A percentile compares a stretch with the other conserved stretches of the same genome.
These are phyloP conservation scores for Beroe forskalii DNA, from an alignment of 37 sponge, comb jelly and placozoan genomes.

Conservation along the genomic window DNA sequence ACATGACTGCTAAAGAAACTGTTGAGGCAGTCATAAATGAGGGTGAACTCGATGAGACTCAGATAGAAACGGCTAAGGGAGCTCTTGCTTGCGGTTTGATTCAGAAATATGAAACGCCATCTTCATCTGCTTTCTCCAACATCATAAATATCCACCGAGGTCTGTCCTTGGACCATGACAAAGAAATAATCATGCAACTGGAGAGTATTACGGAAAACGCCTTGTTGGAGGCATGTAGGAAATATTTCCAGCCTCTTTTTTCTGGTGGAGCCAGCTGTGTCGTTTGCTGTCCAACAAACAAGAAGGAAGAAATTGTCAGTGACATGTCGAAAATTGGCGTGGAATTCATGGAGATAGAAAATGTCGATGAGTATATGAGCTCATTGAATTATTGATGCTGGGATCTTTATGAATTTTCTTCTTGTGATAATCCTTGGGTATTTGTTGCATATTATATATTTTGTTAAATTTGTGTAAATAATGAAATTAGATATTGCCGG, in stretches of 20 bases:
- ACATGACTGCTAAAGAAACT: neutral
- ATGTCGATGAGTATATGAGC: neutral
- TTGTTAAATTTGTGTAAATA: no score
- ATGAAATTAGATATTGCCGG: no score
- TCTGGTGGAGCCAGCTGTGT: neutral
- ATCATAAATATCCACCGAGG: neutral
- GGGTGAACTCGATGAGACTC: neutral
- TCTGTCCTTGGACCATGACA: neutral
- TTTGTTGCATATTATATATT: no score
- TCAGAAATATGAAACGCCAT: neutral
- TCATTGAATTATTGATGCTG: no score
- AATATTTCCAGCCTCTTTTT: neutral
- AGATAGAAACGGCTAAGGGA: slow-evolving; percentile 20
- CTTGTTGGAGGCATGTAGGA: neutral
- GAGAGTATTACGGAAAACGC: neutral
- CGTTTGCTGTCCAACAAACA: neutral
- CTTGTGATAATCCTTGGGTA: no score
- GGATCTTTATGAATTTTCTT: no score
- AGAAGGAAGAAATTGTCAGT: slow-evolving; percentile 3
- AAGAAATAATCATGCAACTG: neutral
- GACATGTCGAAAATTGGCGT: neutral
- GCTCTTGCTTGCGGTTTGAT: neutral
- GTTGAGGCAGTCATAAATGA: neutral
- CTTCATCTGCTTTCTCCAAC: neutral
- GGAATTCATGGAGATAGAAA: neutral